Conservation (phyloP, 2,113 vertebrate species). For the Anolis carolinensis region DNA sequence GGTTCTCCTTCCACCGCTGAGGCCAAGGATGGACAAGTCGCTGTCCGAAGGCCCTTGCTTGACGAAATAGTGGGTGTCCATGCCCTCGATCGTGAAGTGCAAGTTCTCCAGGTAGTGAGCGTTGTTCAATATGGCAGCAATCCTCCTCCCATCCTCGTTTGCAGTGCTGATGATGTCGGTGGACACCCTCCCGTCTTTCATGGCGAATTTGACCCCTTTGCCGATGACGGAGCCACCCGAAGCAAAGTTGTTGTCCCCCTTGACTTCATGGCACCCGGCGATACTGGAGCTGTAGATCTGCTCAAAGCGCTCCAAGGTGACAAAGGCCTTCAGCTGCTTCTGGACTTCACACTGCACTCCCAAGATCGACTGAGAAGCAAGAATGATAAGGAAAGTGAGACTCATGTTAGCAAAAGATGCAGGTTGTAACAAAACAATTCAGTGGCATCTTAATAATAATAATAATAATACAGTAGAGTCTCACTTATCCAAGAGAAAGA, state of each 20-base stretch:
- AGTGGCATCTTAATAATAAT: too few species aligned
- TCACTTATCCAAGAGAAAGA: too few species aligned
- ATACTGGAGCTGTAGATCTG: slow-evolving; percentile 88
- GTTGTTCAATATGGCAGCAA: slow-evolving; percentile 90
- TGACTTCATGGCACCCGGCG: slow-evolving; percentile 85
- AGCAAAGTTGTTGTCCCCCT: slow-evolving; percentile 83
- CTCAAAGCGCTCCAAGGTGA: slow-evolving; percentile 92
- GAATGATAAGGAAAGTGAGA: slow-evolving; percentile 14
- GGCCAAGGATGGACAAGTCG: slow-evolving; percentile 91
- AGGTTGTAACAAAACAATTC: neutral
- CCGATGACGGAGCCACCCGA: slow-evolving; percentile 90
- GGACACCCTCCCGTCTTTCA: slow-evolving; percentile 88
- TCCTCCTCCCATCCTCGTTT: slow-evolving; percentile 91
- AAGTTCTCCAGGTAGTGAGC: slow-evolving; percentile 91
- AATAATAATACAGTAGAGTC: too few species aligned
- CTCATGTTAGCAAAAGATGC: neutral
- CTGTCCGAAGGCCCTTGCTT: slow-evolving; percentile 89
- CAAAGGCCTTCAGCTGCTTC: slow-evolving; percentile 95
- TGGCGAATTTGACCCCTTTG: slow-evolving; percentile 93
- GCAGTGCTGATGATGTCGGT: slow-evolving; percentile 96
- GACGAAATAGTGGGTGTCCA: slow-evolving; percentile 95
- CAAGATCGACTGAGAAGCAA: slow-evolving; percentile 84
- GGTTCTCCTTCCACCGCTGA: slow-evolving; percentile 90
- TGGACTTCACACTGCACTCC: slow-evolving; percentile 98
- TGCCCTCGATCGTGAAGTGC: slow-evolving; percentile 89